Base-by-base conservation (phyloP, 1,140 invertebrate genomes). In the Leptestheria dahalacensis region DNA sequence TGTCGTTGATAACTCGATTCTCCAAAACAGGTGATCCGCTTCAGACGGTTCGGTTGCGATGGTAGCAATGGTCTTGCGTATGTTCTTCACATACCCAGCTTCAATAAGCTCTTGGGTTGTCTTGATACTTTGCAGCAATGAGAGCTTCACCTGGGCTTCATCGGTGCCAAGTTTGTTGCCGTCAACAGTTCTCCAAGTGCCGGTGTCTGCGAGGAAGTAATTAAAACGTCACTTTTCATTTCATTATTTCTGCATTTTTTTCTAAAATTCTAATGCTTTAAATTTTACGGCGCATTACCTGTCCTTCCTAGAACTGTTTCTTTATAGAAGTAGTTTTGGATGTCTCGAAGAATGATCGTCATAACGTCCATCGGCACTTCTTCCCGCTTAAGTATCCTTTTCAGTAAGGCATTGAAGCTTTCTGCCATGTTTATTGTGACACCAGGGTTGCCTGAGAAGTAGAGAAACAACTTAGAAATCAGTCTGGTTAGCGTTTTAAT, bases 1-100 rank as follows among this genome's bases (percentile, higher is more conserved):
- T 60, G 46, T 62, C 57, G 25, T 52, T 48, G 15, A 62, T 24
- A 21, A 18, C 21, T 10, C 23, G 18, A 18, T 47, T 53, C 46
- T 57, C 29, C 50, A 65, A 46, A 49, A 56, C 56, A 11, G n/a
- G n/a, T n/a, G n/a, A n/a, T n/a, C n/a, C n/a, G n/a, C n/a, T n/a
- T n/a, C n/a, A n/a, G n/a, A n/a, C n/a, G n/a, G n/a, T n/a, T n/a
- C n/a, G n/a, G n/a, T n/a, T n/a, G n/a, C n/a, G n/a, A n/a, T n/a
- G n/a, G 33, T 41, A 41, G 15, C 6, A 9, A 41, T 41, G 33
- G 33, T 9, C 33, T 41, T 15, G 6, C 15, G 6, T 9, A 41
- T 41, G 6, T 41, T 15, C 6, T 15, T 41, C 6, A 41, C 33
- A 41, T 41, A 41, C 33, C 33, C 33, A 41, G 33, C 33, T 41